Base-by-base conservation (phyloP, 2,113 vertebrate species). In the Tylochromis polylepis region DNA sequence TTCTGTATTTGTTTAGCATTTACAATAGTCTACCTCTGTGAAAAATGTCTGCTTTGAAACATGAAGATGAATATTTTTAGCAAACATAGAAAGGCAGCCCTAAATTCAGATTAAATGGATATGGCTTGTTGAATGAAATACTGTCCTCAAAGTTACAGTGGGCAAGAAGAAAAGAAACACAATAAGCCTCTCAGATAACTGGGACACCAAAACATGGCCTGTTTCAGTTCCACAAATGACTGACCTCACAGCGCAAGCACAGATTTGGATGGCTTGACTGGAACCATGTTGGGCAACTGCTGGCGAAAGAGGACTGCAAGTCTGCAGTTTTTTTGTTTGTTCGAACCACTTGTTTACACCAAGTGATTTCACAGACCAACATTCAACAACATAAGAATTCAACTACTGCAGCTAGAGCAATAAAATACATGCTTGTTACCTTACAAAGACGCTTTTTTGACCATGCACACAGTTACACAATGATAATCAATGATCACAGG, bases 111-210 rank as follows among this genome's bases (percentile, higher is more conserved):
- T 56, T 59, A 60, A 86, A 87, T 22, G 3, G 62, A 59, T 60
- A 82, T 20, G 43, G 57, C 38, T 58, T 70, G 38, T 62, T 86
- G 60, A 60, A 49, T 83, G 38, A 85, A 86, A 93, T 84, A 27
- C 12, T 41, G 70, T 70, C 53, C 56, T 85, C 12, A 88, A 27
- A 88, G 49, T 88, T 75, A 29, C 38, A 60, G 24, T 49, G 82
- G 8, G 56, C 6, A 65, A 20, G 29, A 31, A 20, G 18, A 27
- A 85, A 87, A 89, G 49, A 51, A 81, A 81, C n/a, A 88, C 82
- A 83, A 49, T 91, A 85, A 91, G 82, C 90, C 62, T 84, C 85
- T 91, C 87, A 88, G 89, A 90, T 82, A 89, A 91, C 77, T 89
- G 82, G 84, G 84, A 51, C 90, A 86, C 14, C 79, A 85, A 78